Evolutionary conservation across 1,140 invertebrate species (phyloP).

Genomic region (Ostrea edulis): DNA sequence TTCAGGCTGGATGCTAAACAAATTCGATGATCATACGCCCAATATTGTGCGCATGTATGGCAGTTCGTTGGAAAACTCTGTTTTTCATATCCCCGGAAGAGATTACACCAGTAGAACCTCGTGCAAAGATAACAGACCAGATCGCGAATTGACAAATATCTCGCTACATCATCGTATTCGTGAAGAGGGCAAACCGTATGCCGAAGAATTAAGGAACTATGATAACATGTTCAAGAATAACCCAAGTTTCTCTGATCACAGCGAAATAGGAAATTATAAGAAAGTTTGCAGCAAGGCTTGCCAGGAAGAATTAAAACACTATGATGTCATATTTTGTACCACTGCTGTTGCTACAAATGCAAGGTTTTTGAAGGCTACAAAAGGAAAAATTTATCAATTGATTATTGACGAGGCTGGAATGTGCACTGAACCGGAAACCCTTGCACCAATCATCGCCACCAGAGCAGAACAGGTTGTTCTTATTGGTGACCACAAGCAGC

Average conservation of each 20-base stretch:
- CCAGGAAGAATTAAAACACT: constrained; percentile 53
- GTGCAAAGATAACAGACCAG: constrained; percentile 48
- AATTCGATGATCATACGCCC: constrained; percentile 56
- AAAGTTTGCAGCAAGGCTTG: constrained; percentile 49
- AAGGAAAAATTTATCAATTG: constrained; percentile 50
- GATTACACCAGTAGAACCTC: constrained; percentile 38
- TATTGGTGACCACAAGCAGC: constrained; percentile 75
- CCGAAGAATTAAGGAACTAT: constrained; percentile 60
- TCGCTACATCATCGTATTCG: constrained; percentile 68
- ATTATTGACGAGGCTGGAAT: constrained; percentile 74
- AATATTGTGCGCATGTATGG: constrained; percentile 69
- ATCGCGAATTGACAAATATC: constrained; percentile 54
- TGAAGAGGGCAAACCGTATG: constrained; percentile 60
- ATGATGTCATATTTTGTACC: constrained; percentile 65
- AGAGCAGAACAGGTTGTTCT: constrained; percentile 69
- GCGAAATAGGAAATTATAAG: constrained; percentile 55
- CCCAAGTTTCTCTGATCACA: constrained; percentile 16
- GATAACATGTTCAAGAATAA: constrained; percentile 52
- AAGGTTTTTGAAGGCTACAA: constrained; percentile 42
- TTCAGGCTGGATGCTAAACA: constrained; percentile 61
- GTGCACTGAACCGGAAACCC: constrained; percentile 71
- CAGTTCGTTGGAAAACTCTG: constrained; percentile 57
- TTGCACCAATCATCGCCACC: constrained; percentile 66
- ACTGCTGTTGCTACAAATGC: constrained; percentile 55
- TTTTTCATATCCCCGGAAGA: constrained; percentile 66